Base-by-base conservation (phyloP, 2,888 invertebrate genomes). In the Buathra laborator region DNA sequence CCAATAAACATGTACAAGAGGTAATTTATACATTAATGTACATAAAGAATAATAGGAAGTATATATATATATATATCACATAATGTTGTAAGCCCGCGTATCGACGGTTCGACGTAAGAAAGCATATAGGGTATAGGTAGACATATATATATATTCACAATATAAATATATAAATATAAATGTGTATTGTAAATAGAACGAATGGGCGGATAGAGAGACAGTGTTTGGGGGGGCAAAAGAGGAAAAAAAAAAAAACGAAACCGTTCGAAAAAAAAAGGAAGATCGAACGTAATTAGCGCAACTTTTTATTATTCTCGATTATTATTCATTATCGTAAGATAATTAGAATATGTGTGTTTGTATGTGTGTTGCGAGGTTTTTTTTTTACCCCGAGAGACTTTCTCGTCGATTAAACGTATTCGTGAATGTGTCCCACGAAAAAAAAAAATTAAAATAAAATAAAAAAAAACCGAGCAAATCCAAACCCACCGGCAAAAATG, bases 161-260 rank as follows among this genome's bases (percentile, higher is more conserved):
- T 81, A 84, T 80, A 71, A 89, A 78, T 66, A 86, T 16, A 53
- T 53, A 53, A 16, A 53, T 37, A 87, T 86, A 87, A 88, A 84
- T 87, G 87, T 87, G 87, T 86, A 88, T 87, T 92, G 91, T 92
- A 92, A 86, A 91, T 92, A 92, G 82, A 70, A 79, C 12, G 44
- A 72, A 48, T 77, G 67, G 53, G 51, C 29, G 72, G 19, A 46
- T 29, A 81, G 72, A 80, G 77, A 43, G 43, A 51, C 68, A 81
- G 76, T 67, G 76, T 37, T 37, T 51, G 51, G n/a, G 53, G 53
- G 53, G 16, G 19, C 7, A 19, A 53, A 56, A 12, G 10, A 10
- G 56, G 19, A 19, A 56, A 3, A 78, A 66, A 67, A 24, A 37
- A 78, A 74, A 70, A n/a, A 46, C 4, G 10, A n/a, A 48, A 56